Base-by-base conservation (phyloP, 2,113 vertebrate species). In the Microcebus ravelobensis region DNA sequence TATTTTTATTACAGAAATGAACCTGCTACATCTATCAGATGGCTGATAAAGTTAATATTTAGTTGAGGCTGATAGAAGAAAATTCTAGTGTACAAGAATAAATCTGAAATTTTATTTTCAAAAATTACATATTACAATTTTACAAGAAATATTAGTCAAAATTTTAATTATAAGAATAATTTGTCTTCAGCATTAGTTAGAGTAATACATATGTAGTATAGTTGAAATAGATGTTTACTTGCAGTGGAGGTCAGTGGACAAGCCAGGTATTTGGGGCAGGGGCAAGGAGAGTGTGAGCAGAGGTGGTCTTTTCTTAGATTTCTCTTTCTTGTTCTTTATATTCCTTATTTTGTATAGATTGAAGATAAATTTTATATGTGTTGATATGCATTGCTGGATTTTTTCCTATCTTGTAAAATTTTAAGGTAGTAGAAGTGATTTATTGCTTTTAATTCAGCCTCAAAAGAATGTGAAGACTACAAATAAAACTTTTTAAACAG, bases 21-120 rank as follows among this genome's bases (percentile, higher is more conserved):
- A 71, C 31, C 13, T 83, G 93, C 17, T 85, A 36, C 61, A 48
- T 9, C 12, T 88, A 48, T 91, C 57, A 52, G 5, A 57, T 76
- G 31, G 73, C n/a, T 95, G 65, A 50, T 92, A 91, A 91, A 86
- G 52, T 57, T 91, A 80, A 34, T 89, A 65, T 45, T 97, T 94
- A 68, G 36, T 94, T 82, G n/a, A 81, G 31, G 11, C 20, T 87
- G 65, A n/a, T 82, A 65, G 63, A 71, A 80, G 90, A 87, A 73
- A 87, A 8, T 87, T 91, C 2, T 45, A 34, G 31, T 81, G 65
- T 76, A 76, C 1, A 57, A 93, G n/a, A 87, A 73, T 74, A 97
- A 87, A 36, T 74, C 27, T 90, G 55, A 45, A 61, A 67, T 61
- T 91, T 95, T 87, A 92, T 29, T 90, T 76, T 91, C 57, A 67